These are phyloP conservation scores for Heteractis magnifica DNA, from an alignment of 92 coral and sea anemone species.

Conservation along the genomic window DNA sequence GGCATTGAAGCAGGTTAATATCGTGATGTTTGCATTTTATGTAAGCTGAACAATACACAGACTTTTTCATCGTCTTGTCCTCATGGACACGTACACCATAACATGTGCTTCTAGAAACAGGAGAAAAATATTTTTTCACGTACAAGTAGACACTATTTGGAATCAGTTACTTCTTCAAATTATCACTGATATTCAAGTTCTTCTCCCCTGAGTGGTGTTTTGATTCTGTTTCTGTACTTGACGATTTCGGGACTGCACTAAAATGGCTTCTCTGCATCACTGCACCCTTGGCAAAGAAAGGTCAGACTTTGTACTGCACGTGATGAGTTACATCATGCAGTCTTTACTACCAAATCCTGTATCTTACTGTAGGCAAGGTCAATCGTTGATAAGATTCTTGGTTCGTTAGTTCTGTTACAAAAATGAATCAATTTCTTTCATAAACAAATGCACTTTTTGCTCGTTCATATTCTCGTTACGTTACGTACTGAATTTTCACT, in stretches of 20 bases:
- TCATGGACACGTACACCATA: neutral
- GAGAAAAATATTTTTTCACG: neutral
- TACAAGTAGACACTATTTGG: neutral
- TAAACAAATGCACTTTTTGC: neutral
- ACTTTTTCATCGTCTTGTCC: neutral
- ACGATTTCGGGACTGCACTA: neutral
- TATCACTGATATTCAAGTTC: neutral
- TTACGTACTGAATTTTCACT: neutral
- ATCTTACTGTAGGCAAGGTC: neutral
- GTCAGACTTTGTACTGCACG: constrained; percentile 6
- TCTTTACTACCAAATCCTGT: neutral
- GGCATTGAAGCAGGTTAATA: neutral
- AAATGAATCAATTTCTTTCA: neutral
- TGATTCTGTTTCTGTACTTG: neutral
- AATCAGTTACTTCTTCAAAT: neutral
- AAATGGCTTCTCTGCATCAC: constrained; percentile 4
- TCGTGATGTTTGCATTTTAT: neutral
- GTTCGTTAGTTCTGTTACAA: neutral
- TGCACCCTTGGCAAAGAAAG: neutral
- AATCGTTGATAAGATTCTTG: neutral
- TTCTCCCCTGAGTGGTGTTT: neutral
- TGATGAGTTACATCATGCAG: neutral
- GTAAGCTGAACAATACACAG: neutral
- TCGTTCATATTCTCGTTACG: neutral
- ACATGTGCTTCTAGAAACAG: neutral